Evolutionary conservation across 1,140 invertebrate species (phyloP).

Genomic region (Oscheius sp.): DNA sequence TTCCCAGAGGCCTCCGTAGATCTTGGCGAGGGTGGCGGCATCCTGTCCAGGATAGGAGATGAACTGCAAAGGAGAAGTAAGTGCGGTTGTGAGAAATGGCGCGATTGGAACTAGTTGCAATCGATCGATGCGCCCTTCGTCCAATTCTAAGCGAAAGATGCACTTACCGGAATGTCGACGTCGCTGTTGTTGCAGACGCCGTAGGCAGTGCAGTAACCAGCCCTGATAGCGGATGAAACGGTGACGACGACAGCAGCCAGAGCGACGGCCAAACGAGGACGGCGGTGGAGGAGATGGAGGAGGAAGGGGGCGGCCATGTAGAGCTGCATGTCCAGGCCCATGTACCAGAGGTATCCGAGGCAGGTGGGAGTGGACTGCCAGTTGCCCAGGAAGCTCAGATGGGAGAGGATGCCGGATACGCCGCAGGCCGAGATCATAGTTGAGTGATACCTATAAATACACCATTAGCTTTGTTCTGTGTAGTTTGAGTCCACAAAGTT

Average conservation of each 20-base stretch:
- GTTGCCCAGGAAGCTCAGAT: constrained; percentile 50
- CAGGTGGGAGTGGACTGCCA: constrained; percentile 56
- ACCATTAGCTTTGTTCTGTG: too few species aligned
- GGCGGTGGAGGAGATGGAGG: constrained; percentile 44
- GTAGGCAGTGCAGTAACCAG: constrained; percentile 49
- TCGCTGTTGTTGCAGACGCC: constrained; percentile 57
- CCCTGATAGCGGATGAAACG: constrained; percentile 45
- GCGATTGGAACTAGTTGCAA: too few species aligned
- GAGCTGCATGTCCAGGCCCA: constrained; percentile 57
- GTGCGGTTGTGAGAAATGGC: neutral
- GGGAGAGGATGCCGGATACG: constrained; percentile 42
- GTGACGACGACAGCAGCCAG: constrained; percentile 33
- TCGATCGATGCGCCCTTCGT: neutral
- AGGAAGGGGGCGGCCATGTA: constrained; percentile 55
- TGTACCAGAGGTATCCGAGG: constrained; percentile 59
- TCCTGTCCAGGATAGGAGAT: constrained; percentile 49
- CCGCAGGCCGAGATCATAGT: constrained; percentile 56
- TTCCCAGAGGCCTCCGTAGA: constrained; percentile 56
- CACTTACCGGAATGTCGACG: constrained; percentile 55
- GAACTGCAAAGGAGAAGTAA: constrained; percentile 45
- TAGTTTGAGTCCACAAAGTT: too few species aligned
- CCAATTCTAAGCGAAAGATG: neutral
- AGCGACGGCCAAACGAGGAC: constrained; percentile 32
- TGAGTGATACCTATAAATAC: constrained; percentile 44
- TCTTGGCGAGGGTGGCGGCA: constrained; percentile 13